These are phyloP conservation scores for Labrus mixtus DNA, from an alignment of 2,113 vertebrate species.

Conservation along the genomic window DNA sequence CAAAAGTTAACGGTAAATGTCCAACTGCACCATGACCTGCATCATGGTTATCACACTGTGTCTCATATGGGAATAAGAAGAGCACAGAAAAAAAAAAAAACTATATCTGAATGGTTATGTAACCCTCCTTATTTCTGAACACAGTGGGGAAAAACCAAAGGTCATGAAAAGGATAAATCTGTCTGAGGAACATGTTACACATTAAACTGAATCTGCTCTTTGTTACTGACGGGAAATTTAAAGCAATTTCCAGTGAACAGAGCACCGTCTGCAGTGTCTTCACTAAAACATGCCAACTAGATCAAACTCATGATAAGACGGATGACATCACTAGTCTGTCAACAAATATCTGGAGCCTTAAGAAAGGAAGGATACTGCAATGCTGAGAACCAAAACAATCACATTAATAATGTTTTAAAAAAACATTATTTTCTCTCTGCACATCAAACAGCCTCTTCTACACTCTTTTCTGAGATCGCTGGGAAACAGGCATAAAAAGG, in stretches of 20 bases:
- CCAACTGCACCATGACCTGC: neutral
- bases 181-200: neutral
- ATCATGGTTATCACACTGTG: neutral
- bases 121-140: slow-evolving; percentile 14
- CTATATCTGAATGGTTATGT: neutral
- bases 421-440: no score
- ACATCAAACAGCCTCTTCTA: neutral
- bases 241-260: slow-evolving; percentile 20
- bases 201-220: slow-evolving; percentile 36
- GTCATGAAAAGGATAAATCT: neutral
- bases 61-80: neutral
- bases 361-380: neutral
- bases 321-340: neutral
- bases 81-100: slow-evolving; percentile 6
- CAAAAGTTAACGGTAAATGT: neutral
- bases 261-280: slow-evolving; percentile 8
- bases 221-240: slow-evolving; percentile 1
- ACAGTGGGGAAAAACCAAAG: neutral
- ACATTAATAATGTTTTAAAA: neutral
- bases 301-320: slow-evolving; percentile 10
- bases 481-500: slow-evolving; percentile 11
- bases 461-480: slow-evolving; percentile 2
- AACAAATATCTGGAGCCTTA: neutral
- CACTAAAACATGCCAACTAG: neutral
- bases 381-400: slow-evolving; percentile 5